These are phyloP conservation scores for Thunnus thynnus DNA, from an alignment of 2,113 vertebrate species.

Conservation along the genomic window DNA sequence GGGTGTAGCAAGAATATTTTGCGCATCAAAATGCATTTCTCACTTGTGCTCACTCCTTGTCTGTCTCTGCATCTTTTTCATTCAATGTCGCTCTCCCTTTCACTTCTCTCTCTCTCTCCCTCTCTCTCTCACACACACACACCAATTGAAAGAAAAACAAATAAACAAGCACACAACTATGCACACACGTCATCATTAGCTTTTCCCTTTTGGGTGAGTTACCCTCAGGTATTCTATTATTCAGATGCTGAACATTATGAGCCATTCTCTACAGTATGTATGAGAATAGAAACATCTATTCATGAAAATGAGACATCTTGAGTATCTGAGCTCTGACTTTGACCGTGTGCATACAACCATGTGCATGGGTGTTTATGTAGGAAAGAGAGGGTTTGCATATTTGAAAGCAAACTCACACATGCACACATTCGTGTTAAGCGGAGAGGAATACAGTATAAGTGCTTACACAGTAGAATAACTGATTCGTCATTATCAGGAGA, in stretches of 20 bases:
- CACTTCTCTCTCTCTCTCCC: not conserved
- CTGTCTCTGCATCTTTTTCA: slow-evolving; percentile 24
- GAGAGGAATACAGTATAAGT: not conserved
- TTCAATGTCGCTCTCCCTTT: not conserved
- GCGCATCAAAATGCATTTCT: slow-evolving; percentile 21
- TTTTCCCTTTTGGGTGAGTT: slow-evolving; percentile 14
- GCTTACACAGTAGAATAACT: slow-evolving; percentile 2
- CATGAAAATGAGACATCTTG: slow-evolving; percentile 39
- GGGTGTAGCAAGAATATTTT: slow-evolving; percentile 10
- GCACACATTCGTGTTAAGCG: not conserved
- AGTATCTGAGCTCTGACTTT: slow-evolving; percentile 20
- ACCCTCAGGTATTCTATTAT: slow-evolving; percentile 55
- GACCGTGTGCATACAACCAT: slow-evolving; percentile 5
- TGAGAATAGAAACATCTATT: slow-evolving; percentile 36
- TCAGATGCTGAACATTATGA: slow-evolving; percentile 43
- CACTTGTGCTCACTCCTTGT: slow-evolving; percentile 1
- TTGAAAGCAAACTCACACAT: slow-evolving; percentile 24
- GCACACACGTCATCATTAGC: slow-evolving; percentile 11
- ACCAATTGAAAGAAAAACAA: slow-evolving; percentile 24
- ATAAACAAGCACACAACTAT: not conserved
- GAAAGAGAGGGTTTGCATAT: slow-evolving; percentile 2
- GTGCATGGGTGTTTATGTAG: slow-evolving; percentile 10
- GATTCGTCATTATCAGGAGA: slow-evolving; percentile 5
- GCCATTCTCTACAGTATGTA: slow-evolving; percentile 37
- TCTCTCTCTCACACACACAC: not conserved